Percentiles rank a stretch among this genome's conserved stretches.
Conservation (phyloP, 2,113 vertebrate species). For the Syngnathus typhle region DNA sequence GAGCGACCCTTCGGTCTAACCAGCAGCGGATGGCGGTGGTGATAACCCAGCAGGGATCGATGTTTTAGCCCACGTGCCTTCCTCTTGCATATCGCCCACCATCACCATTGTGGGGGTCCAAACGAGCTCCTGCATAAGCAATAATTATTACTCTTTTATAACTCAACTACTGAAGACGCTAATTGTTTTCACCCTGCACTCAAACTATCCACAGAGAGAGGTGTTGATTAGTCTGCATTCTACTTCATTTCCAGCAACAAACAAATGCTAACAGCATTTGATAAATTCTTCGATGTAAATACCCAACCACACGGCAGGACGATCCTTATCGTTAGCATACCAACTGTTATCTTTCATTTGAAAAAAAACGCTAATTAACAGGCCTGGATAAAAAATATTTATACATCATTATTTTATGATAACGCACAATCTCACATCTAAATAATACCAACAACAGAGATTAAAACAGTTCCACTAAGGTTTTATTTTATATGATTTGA, state of each 20-base stretch:
- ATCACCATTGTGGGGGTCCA: conserved; percentile 24
- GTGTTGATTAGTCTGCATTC: conserved; percentile 14
- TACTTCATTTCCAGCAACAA: background rate
- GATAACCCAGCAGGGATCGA: conserved; percentile 57
- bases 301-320: background rate
- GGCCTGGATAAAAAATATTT: no score
- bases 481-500: background rate
- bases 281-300: no score
- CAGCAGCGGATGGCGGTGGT: conserved; percentile 53
- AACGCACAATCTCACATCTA: no score
- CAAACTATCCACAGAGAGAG: conserved; percentile 26
- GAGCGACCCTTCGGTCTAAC: conserved; percentile 62
- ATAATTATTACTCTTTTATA: conserved; percentile 71
- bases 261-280: conserved; percentile 11
- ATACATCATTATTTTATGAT: no score
- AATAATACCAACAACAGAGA: no score
- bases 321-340: background rate
- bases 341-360: background rate
- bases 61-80: conserved; percentile 14
- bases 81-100: background rate
- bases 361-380: no score
- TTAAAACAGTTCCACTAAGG: background rate
- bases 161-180: conserved; percentile 33
- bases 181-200: conserved; percentile 40
- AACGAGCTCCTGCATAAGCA: conserved; percentile 73